Evolutionary conservation across 2,797 vertebrate species (phyloP), one percentile per base, ranked within the genome.

Genomic region (Manis javanica): DNA sequence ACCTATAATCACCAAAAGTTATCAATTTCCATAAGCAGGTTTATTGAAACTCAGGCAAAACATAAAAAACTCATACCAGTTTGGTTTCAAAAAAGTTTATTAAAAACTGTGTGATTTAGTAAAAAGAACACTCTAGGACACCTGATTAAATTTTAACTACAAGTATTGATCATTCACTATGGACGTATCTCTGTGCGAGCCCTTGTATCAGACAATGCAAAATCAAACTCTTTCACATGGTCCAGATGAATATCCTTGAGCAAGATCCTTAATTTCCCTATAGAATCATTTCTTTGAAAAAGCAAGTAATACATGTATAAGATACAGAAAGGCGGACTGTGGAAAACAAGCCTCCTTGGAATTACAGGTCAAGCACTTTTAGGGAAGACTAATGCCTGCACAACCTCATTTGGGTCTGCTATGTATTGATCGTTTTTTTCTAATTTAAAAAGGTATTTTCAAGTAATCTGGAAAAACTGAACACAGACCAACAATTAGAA

Each of bases 381-480:
- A 87, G 21, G 29, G 57, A 69, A 90, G 23, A 87, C 15, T 53
- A 66, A 57, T 16, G 12, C 16, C 39, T 92, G 81, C 93, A 75
- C 42, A 23, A 77, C 75, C 13, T 90, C 77, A 71, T 86, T 95
- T 23, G 77, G 66, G 19, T 34, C 31, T 77, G 11, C 49, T 39
- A 55, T 37, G n/a, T 61, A 16, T 83, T 64, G 21, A 86, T 81
- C 69, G 37, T 74, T 59, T 91, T 90, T 53, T 61, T 2, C 46
- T 7, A 78, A 51, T 39, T 31, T 81, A 57, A 94, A 87, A 78
- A 37, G 9, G 5, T 85, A 61, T 68, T 86, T 95, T 85, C 57
- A 78, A 90, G 83, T 83, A 96, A 78, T 75, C 57, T 71, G 51
- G 37, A 83, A 92, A 94, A 95, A 83, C 15, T 88, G 16, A 95